Conservation (phyloP, 2,888 invertebrate genomes). For the Cheilosia vulpina region DNA sequence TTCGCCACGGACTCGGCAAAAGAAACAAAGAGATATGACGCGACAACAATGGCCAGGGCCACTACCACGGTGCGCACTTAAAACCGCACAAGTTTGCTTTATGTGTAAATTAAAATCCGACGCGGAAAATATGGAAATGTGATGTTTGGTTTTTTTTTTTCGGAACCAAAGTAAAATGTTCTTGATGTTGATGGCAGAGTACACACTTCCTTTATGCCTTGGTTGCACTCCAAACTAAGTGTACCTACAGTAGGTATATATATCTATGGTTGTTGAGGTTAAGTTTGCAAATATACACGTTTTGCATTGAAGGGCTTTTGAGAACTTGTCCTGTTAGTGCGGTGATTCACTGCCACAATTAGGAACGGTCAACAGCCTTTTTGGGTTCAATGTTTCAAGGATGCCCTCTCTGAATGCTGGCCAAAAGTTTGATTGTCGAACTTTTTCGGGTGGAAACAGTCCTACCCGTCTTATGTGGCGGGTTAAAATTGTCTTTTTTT, state of each 20-base stretch:
- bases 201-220: conserved; percentile 27
- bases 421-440: no score
- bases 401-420: no score
- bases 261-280: background rate
- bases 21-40: conserved; percentile 22
- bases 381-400: background rate
- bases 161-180: conserved; percentile 43
- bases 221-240: conserved; percentile 6
- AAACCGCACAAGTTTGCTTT: conserved; percentile 67
- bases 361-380: background rate
- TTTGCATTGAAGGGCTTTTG: conserved; percentile 25
- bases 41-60: conserved; percentile 30
- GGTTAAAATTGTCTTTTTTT: no score
- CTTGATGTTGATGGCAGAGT: conserved; percentile 10
- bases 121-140: conserved; percentile 72
- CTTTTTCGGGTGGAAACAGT: no score
- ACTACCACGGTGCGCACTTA: conserved; percentile 58
- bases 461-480: no score
- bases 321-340: conserved; percentile 18
- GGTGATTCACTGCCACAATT: conserved; percentile 13
- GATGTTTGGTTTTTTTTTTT: conserved; percentile 15
- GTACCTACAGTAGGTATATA: background rate
- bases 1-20: conserved; percentile 13
- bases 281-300: conserved; percentile 8
- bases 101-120: conserved; percentile 71